These are phyloP conservation scores for Coregonus clupeaformis DNA, from an alignment of 2,113 vertebrate genomes.

Conservation along the genomic window DNA sequence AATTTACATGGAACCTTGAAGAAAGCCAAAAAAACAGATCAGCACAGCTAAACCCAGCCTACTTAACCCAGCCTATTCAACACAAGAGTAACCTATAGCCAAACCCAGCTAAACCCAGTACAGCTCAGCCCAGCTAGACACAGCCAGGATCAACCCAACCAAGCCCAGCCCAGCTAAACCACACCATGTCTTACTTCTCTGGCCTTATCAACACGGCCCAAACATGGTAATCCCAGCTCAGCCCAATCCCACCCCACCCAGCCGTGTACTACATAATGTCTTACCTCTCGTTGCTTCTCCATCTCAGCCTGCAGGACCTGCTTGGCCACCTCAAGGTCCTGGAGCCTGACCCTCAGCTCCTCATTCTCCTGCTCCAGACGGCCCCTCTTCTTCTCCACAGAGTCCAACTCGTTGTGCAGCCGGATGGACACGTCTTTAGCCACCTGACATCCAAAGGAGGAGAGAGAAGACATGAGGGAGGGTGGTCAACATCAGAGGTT, in stretches of 20 bases:
- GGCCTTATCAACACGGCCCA: too few relatives aligned
- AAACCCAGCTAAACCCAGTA: background rate
- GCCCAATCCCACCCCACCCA: background rate
- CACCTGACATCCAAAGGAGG: conserved; percentile 74
- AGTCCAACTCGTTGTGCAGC: conserved; percentile 93
- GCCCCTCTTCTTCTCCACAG: conserved; percentile 89
- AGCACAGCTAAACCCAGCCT: background rate
- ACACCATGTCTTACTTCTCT: too few relatives aligned
- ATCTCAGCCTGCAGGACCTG: conserved; percentile 96
- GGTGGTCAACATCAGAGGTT: background rate
- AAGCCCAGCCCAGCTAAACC: background rate
- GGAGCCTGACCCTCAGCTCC: conserved; percentile 86
- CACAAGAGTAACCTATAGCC: too few relatives aligned
- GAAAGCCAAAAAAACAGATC: background rate
- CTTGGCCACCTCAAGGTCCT: conserved; percentile 92
- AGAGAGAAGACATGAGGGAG: background rate
- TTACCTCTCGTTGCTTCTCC: conserved; percentile 90
- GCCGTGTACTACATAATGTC: background rate
- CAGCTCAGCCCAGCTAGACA: background rate
- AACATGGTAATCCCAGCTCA: background rate
- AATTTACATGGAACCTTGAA: too few relatives aligned
- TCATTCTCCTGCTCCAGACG: conserved; percentile 93
- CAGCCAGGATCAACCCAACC: background rate
- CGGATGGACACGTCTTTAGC: conserved; percentile 96
- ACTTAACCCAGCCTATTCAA: too few relatives aligned